Evolutionary conservation across 2,113 vertebrate species (phyloP), one percentile per base, ranked within the genome.

Genomic region (Rhabdornis inornatus): DNA sequence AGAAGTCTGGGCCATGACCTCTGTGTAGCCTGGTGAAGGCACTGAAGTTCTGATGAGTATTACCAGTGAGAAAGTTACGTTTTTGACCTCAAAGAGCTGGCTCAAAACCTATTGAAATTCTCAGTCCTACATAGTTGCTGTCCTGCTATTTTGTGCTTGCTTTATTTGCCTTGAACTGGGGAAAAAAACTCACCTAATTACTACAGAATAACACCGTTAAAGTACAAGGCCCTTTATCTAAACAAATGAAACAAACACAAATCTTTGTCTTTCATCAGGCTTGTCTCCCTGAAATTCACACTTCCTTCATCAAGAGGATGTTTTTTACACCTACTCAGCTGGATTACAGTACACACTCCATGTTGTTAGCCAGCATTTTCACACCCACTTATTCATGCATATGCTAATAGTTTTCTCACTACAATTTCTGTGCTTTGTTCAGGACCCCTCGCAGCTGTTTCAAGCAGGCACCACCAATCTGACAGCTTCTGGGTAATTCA

Each of bases 361-460:
- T 90, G 90, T 83, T 68, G 85, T 83, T 94, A 93, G 71, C 68
- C 85, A 74, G 56, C 44, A 71, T 95, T 96, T 97, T 97, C 95
- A 96, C 95, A 96, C 94, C 83, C 85, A 92, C 44, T 96, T 96
- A 93, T 71, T 95, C 94, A 96, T 94, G 90, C 88, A 90, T 96
- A 94, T 96, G 93, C 52, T 96, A 96, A 94, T 90, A 78, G 56
- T 86, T 94, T 96, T 96, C 93, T 96, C 92, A 87, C 79, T 83
- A 93, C 90, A 94, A 90, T 83, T 95, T 82, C 76, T 86, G 52
- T 9, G 56, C 44, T 94, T 88, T 95, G 85, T 89, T 81, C 60
- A 49, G 74, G 71, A 93, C 56, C 52, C 64, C 60, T 95, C 66
- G 57, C 92, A 97, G 93, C 76, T 97, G 94, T 70, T 94, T 63